Conservation (phyloP, 2,888 invertebrate genomes). For the Polyommatus iphigenia region DNA sequence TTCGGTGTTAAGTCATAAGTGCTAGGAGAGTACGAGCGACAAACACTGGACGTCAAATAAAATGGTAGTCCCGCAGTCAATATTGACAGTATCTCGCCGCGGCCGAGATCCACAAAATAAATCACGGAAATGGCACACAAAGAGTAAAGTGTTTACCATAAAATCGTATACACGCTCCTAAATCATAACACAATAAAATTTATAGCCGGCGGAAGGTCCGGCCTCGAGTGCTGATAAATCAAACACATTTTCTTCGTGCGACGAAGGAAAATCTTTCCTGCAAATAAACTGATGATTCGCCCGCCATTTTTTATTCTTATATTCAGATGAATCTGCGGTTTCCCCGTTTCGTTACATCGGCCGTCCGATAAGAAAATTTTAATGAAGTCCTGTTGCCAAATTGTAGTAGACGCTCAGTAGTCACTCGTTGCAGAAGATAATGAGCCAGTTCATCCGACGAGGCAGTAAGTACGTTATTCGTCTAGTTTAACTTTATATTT, state of each 20-base stretch:
- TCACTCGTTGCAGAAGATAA: not conserved
- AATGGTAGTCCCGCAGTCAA: conserved; percentile 36
- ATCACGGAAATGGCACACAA: conserved; percentile 67
- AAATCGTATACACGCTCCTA: conserved; percentile 75
- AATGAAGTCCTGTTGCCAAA: conserved; percentile 16
- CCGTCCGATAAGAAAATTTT: conserved; percentile 4
- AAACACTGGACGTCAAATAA: not conserved
- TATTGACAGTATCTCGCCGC: conserved; percentile 49
- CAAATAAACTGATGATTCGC: conserved; percentile 63
- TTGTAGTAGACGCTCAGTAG: not conserved
- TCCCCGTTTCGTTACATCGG: not conserved
- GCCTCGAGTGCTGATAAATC: conserved; percentile 78
- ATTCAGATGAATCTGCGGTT: conserved; percentile 42
- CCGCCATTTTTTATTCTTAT: conserved; percentile 55
- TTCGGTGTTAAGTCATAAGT: not conserved
- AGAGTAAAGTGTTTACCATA: conserved; percentile 78
- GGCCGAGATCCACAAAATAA: conserved; percentile 56
- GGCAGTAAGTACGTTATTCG: conserved; percentile 4
- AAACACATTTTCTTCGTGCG: conserved; percentile 76
- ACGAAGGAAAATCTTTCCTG: conserved; percentile 72
- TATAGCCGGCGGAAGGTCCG: conserved; percentile 77
- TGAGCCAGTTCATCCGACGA: not conserved
- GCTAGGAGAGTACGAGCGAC: not conserved
- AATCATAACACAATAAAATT: conserved; percentile 80
- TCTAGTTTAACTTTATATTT: not conserved